Evolutionary conservation across 1,140 invertebrate species (phyloP).

Genomic region (Lutraria rhynchaena): DNA sequence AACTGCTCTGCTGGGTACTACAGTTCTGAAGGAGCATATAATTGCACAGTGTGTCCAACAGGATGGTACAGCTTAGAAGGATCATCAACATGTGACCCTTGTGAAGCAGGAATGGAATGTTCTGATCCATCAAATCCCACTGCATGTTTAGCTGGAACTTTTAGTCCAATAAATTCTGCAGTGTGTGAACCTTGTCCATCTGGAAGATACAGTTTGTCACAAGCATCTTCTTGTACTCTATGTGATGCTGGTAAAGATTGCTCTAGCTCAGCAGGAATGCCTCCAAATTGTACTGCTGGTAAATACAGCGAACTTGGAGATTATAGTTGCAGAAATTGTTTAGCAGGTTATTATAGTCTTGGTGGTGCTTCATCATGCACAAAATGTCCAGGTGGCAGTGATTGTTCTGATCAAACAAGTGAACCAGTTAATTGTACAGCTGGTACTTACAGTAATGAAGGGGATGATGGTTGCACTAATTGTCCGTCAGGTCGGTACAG

Average conservation of each 20-base stretch:
- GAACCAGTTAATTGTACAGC: conserved; percentile 33
- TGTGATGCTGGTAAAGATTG: conserved; percentile 67
- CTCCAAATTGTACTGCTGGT: conserved; percentile 62
- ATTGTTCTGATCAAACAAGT: conserved; percentile 42
- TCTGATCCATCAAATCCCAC: conserved; percentile 25
- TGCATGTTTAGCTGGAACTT: conserved; percentile 61
- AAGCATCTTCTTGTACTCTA: conserved; percentile 61
- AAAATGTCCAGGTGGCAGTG: conserved; percentile 62
- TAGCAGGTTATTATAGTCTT: conserved; percentile 59
- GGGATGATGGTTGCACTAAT: conserved; percentile 21
- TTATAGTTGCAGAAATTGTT: conserved; percentile 55
- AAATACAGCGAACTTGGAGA: conserved; percentile 64
- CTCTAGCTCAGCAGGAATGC: conserved; percentile 44
- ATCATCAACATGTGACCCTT: conserved; percentile 62
- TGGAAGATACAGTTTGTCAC: conserved; percentile 59
- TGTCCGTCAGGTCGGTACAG: conserved; percentile 61
- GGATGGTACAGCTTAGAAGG: conserved; percentile 61
- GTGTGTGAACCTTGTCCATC: conserved; percentile 46
- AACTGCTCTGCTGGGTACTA: conserved; percentile 24
- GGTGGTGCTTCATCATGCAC: conserved; percentile 55
- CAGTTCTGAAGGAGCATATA: conserved; percentile 16
- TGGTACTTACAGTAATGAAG: conserved; percentile 25
- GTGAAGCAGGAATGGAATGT: conserved; percentile 69
- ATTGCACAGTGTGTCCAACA: conserved; percentile 35
- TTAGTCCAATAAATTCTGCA: conserved; percentile 35